Evolutionary conservation across 2,888 invertebrate genomes (phyloP).

Genomic region (Acleris emargana): DNA sequence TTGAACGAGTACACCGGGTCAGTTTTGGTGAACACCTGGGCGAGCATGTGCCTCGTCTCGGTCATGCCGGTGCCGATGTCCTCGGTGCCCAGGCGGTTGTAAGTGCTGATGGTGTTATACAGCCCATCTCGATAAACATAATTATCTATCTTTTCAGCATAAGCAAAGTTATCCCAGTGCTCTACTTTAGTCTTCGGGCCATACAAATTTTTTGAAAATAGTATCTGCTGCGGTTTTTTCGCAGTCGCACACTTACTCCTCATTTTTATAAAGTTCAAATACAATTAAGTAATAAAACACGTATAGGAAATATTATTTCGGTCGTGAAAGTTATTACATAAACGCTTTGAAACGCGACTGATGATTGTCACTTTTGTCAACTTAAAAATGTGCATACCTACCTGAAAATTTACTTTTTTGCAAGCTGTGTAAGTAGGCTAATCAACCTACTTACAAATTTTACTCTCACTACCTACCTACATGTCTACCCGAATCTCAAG

Average conservation of each 20-base stretch:
- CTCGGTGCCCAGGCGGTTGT: constrained; percentile 68
- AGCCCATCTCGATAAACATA: constrained; percentile 73
- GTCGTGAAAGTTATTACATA: not conserved
- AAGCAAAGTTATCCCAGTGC: constrained; percentile 71
- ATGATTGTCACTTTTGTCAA: not conserved
- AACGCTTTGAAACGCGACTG: not conserved
- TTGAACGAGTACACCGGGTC: constrained; percentile 72
- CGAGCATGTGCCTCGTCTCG: constrained; percentile 76
- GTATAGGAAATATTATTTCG: not conserved
- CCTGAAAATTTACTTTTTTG: too few relatives aligned
- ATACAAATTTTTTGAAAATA: constrained; percentile 74
- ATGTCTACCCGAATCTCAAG: too few relatives aligned
- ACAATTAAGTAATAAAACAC: not conserved
- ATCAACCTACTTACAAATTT: too few relatives aligned
- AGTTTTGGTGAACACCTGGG: constrained; percentile 68
- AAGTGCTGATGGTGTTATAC: constrained; percentile 77
- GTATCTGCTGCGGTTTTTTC: constrained; percentile 74
- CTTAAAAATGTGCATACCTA: too few relatives aligned
- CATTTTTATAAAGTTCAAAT: constrained; percentile 48
- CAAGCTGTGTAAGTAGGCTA: too few relatives aligned
- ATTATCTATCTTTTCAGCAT: constrained; percentile 76
- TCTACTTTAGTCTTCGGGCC: constrained; percentile 68
- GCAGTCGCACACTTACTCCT: constrained; percentile 62
- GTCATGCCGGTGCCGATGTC: constrained; percentile 68
- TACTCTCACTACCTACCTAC: too few relatives aligned